Evolutionary conservation across 2,888 invertebrate genomes (phyloP).

Genomic region (Leptinotarsa peninsularis): DNA sequence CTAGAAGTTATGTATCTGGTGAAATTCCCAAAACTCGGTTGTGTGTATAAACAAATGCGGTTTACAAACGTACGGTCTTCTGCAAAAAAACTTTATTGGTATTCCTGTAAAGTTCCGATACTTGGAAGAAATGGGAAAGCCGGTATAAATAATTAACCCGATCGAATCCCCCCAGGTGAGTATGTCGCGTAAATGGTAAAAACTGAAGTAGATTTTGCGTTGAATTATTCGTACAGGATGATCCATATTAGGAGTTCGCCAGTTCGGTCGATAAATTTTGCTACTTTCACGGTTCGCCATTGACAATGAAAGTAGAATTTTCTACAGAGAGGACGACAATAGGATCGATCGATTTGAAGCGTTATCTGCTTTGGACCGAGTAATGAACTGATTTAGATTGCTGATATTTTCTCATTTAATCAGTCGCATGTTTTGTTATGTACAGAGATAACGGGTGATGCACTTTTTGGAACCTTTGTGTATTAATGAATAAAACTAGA

Average conservation of each 20-base stretch:
- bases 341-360: neutral
- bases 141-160: neutral
- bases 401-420: neutral
- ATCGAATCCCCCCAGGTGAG: neutral
- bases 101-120: conserved; percentile 1
- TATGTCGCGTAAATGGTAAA: neutral
- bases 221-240: conserved; percentile 13
- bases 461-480: no score
- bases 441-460: no score
- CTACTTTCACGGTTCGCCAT: conserved; percentile 4
- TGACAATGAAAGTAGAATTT: conserved; percentile 15
- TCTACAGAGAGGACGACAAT: neutral
- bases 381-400: neutral
- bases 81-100: neutral
- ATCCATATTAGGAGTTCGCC: conserved; percentile 4
- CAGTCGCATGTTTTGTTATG: no score
- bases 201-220: conserved; percentile 2
- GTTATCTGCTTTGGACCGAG: neutral
- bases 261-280: conserved; percentile 8
- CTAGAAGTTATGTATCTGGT: neutral
- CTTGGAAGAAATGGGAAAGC: conserved; percentile 15
- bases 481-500: no score
- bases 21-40: neutral
- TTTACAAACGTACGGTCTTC: neutral
- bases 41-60: conserved; percentile 2